Conservation (phyloP, 2,113 vertebrate genomes). For the Chloropsis cyanopogon region DNA sequence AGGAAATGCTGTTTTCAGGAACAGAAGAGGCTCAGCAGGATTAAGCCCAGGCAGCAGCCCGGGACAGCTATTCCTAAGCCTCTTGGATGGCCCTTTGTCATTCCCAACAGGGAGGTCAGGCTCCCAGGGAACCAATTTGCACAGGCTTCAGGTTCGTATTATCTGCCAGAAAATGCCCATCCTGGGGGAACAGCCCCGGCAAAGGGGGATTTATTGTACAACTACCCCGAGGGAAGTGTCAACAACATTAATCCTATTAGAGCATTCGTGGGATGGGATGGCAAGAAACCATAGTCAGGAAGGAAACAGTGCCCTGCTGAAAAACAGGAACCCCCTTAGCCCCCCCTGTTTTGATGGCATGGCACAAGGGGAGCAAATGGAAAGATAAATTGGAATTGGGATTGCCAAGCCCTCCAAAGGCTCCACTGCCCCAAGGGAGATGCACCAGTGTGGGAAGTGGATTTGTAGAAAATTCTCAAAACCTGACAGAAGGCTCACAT, state of each 20-base stretch:
- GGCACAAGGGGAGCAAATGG: fast-evolving
- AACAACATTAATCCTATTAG: constrained; percentile 17
- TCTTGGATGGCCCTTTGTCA: background rate
- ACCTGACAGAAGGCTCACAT: too few relatives aligned
- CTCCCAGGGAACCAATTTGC: constrained; percentile 16
- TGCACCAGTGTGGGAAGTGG: background rate
- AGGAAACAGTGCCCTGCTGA: background rate
- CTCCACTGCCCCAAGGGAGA: background rate
- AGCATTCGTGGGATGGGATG: background rate
- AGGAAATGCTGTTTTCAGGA: background rate
- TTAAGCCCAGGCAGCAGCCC: background rate
- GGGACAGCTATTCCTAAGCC: background rate
- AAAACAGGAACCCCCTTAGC: background rate
- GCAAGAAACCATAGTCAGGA: background rate
- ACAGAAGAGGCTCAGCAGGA: background rate
- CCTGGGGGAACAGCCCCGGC: background rate
- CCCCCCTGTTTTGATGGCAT: background rate
- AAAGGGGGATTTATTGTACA: background rate
- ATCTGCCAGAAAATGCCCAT: background rate
- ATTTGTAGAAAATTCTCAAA: too few relatives aligned
- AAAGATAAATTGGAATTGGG: background rate
- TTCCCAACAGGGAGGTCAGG: background rate
- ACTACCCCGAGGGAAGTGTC: background rate
- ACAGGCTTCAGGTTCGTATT: constrained; percentile 19
- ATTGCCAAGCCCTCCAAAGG: background rate